These are phyloP conservation scores for Stenolophus ochropezus DNA, from an alignment of 2,888 invertebrate genomes.

Conservation along the genomic window DNA sequence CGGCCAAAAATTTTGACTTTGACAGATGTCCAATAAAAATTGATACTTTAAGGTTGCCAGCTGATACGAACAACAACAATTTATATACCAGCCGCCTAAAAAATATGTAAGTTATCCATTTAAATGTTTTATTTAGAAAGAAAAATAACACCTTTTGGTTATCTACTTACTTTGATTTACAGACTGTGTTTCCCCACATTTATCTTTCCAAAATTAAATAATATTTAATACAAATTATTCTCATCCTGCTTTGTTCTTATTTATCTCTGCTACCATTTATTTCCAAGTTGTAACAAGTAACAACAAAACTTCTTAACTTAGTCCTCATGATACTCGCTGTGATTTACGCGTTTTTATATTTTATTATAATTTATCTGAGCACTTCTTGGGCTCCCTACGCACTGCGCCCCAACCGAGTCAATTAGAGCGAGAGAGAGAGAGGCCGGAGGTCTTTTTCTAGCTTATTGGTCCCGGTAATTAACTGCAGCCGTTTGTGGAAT, in stretches of 20 bases:
- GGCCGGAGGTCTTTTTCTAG: neutral
- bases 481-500: neutral
- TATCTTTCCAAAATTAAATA: too few species aligned
- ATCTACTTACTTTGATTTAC: too few species aligned
- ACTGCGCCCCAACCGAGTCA: neutral
- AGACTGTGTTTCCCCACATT: too few species aligned
- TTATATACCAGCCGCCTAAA: too few species aligned
- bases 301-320: neutral
- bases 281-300: neutral
- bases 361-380: neutral
- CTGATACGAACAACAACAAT: too few species aligned
- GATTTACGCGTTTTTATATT: neutral
- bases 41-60: too few species aligned
- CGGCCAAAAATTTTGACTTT: too few species aligned
- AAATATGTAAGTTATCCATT: too few species aligned
- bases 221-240: too few species aligned
- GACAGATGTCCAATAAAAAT: too few species aligned
- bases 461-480: neutral
- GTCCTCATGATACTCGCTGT: neutral
- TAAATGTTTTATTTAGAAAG: too few species aligned
- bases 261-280: neutral
- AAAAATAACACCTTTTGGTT: too few species aligned
- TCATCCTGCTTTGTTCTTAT: neutral
- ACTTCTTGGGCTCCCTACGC: neutral
- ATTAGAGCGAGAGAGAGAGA: slow-evolving; percentile 2